These are phyloP conservation scores for Peromyscus polionotus DNA, from an alignment of 2,113 vertebrate species.

Conservation along the genomic window DNA sequence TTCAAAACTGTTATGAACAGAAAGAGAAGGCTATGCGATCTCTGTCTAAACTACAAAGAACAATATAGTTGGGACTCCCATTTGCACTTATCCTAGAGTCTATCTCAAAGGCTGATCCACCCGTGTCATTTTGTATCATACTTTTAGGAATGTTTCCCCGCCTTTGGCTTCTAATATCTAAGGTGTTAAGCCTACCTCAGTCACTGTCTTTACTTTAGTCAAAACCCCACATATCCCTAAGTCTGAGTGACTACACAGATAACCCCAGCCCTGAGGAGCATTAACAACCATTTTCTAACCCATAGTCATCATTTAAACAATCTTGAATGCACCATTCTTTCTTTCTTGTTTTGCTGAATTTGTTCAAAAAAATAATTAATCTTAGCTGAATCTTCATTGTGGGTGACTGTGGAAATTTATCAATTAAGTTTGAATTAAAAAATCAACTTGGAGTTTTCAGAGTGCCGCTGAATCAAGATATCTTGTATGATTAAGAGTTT, in stretches of 20 bases:
- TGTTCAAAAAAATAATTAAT: background rate
- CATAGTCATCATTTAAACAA: background rate
- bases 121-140: background rate
- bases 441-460: constrained; percentile 7
- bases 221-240: background rate
- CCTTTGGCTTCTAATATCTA: background rate
- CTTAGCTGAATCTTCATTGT: background rate
- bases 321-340: background rate
- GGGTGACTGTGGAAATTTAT: background rate
- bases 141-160: background rate
- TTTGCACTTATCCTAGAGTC: background rate
- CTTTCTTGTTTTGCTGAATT: constrained; percentile 12
- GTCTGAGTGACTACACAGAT: background rate
- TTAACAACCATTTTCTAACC: background rate
- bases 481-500: background rate
- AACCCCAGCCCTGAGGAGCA: background rate
- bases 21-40: background rate
- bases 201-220: background rate
- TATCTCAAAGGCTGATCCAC: background rate
- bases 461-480: background rate
- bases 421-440: background rate
- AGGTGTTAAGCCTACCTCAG: background rate
- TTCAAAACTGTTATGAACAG: background rate
- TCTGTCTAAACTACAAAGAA: background rate
- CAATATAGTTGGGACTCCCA: background rate